These are phyloP conservation scores for Atrichornis clamosus DNA, from an alignment of 2,113 vertebrate species.

Conservation along the genomic window DNA sequence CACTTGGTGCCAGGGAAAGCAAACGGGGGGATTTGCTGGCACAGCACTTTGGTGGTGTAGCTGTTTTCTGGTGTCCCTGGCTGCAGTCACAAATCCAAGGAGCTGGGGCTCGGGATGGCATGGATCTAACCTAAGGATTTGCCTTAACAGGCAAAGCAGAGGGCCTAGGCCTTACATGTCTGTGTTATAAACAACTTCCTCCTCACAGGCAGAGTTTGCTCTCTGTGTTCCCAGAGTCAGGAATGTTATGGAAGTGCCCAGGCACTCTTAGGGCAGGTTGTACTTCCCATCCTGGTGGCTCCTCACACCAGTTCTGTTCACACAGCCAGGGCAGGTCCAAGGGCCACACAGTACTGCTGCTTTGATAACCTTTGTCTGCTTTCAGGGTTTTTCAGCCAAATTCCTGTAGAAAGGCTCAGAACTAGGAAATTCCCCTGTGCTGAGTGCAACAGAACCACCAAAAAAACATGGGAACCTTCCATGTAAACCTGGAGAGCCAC, in stretches of 20 bases:
- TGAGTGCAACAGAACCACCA: not conserved
- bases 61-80: not conserved
- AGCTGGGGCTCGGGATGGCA: not conserved
- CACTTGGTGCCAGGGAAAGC: not conserved
- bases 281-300: not conserved
- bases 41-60: not conserved
- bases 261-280: not conserved
- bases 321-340: not conserved
- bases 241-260: not conserved
- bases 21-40: not conserved
- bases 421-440: not conserved
- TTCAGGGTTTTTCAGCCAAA: not conserved
- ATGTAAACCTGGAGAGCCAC: not conserved
- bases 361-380: not conserved
- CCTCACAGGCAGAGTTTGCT: not conserved
- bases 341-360: not conserved
- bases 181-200: not conserved
- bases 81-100: not conserved
- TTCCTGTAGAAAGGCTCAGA: not conserved
- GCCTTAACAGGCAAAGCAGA: not conserved
- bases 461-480: not conserved
- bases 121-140: not conserved
- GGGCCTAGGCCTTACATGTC: not conserved
- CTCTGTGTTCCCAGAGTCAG: accelerated
- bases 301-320: not conserved